Evolutionary conservation across 2,888 invertebrate species (phyloP).

Genomic region (Lamellibrachia columna): DNA sequence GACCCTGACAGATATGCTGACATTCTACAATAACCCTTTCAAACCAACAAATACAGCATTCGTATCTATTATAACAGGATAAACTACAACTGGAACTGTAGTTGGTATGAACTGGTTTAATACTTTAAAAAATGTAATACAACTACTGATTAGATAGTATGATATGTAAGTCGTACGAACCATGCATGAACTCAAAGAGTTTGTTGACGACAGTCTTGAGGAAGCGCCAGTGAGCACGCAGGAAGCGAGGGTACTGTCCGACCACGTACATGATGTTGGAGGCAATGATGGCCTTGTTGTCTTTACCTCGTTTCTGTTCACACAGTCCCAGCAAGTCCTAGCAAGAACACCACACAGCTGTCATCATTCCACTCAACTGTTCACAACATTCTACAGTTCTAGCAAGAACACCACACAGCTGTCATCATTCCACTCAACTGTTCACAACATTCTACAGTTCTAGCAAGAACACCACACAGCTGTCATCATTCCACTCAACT

Average conservation of each 20-base stretch:
- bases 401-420: not conserved
- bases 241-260: constrained; percentile 97
- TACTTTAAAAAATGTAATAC: not conserved
- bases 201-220: constrained; percentile 99
- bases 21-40: too few relatives aligned
- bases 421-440: too few relatives aligned
- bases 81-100: too few relatives aligned
- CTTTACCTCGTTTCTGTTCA: constrained; percentile 94
- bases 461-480: too few relatives aligned
- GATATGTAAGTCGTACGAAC: constrained; percentile 50
- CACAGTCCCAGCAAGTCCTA: constrained; percentile 92
- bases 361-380: not conserved
- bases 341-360: constrained; percentile 21
- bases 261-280: constrained; percentile 99
- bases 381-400: too few relatives aligned
- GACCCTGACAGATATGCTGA: too few relatives aligned
- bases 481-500: constrained; percentile 63
- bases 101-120: not conserved
- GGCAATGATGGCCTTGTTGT: constrained; percentile 99
- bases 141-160: not conserved
- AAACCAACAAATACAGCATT: too few relatives aligned
- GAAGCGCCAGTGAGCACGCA: constrained; percentile 99
- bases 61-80: too few relatives aligned
- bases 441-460: too few relatives aligned
- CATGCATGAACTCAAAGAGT: constrained; percentile 99